Percentiles rank a stretch among this genome's conserved stretches.
phyloP scores from a whole-genome alignment of 2,888 invertebrate genomes.

The Ectemnius lituratus region DNA sequence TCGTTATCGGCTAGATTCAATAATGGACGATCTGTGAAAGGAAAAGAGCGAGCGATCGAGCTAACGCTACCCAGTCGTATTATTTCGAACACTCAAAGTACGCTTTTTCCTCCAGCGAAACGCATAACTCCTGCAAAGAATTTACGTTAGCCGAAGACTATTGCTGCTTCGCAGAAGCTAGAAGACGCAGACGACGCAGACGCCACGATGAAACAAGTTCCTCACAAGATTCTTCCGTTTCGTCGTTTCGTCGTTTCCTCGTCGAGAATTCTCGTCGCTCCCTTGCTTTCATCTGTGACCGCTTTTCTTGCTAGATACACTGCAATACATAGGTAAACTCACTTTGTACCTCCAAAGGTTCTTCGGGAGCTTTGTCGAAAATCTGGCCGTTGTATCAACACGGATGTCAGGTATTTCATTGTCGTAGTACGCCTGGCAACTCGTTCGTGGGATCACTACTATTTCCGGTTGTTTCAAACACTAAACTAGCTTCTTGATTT shows the following conservation, averaged over 20 bases:
- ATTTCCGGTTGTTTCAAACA: too few relatives aligned
- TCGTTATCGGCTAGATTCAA: background rate
- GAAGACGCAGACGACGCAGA: conserved; percentile 28
- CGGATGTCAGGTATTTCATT: too few relatives aligned
- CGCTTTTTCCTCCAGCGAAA: conserved; percentile 19
- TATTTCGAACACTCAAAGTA: background rate
- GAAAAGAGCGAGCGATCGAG: background rate
- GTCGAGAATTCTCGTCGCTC: background rate
- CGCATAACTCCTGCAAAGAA: conserved; percentile 33
- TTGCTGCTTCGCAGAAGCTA: background rate
- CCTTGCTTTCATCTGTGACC: background rate
- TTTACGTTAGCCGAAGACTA: conserved; percentile 30
- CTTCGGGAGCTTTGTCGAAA: too few relatives aligned
- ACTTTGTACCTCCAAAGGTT: too few relatives aligned
- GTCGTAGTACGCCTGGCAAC: too few relatives aligned
- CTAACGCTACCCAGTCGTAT: background rate
- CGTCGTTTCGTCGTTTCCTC: conserved; percentile 21
- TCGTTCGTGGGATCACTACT: too few relatives aligned
- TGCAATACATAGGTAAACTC: too few relatives aligned
- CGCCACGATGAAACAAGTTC: conserved; percentile 36
- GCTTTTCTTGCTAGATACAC: background rate
- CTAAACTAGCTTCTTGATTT: too few relatives aligned
- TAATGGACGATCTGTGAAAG: background rate
- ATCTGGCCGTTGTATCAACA: too few relatives aligned
- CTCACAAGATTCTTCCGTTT: conserved; percentile 16